Percentiles rank a stretch among this genome's conserved stretches.
These are phyloP conservation scores for Micrasema longulum DNA, from an alignment of 1,140 invertebrate species.

Conservation along the genomic window DNA sequence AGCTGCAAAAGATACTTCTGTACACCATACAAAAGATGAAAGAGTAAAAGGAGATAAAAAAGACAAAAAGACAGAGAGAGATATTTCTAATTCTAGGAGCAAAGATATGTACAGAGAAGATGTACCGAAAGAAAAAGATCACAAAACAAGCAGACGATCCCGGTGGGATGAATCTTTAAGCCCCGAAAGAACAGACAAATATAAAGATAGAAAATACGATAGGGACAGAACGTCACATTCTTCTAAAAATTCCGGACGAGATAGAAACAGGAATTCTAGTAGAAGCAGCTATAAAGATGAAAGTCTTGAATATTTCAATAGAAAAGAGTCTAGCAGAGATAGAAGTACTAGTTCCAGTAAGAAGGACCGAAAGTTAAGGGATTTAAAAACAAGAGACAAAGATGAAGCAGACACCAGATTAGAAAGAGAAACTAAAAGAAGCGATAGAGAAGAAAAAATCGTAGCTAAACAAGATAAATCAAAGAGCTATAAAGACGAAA, in stretches of 20 bases:
- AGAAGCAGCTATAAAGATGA: conserved; percentile 7
- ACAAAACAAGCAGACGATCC: not conserved
- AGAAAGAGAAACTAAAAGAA: not conserved
- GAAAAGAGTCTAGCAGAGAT: not conserved
- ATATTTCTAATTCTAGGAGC: conserved; percentile 4
- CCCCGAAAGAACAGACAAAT: not conserved
- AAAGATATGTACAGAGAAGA: conserved; percentile 4
- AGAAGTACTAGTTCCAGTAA: not conserved
- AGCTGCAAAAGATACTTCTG: not conserved
- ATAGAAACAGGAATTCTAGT: conserved; percentile 13
- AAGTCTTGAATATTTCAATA: not conserved
- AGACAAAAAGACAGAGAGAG: conserved; percentile 8
- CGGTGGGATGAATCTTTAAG: not conserved
- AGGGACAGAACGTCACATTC: not conserved
- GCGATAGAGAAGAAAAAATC: not conserved
- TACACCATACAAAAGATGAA: not conserved
- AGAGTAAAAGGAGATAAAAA: not conserved
- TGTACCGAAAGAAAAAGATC: not conserved
- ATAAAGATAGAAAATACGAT: not conserved
- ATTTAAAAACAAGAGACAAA: not conserved
- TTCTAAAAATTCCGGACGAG: conserved; percentile 6
- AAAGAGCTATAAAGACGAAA: not conserved
- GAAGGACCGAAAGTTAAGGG: not conserved
- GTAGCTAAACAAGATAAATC: not conserved
- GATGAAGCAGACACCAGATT: not conserved